These are phyloP conservation scores for Ectemnius continuus DNA, from an alignment of 2,888 invertebrate genomes.

Conservation along the genomic window DNA sequence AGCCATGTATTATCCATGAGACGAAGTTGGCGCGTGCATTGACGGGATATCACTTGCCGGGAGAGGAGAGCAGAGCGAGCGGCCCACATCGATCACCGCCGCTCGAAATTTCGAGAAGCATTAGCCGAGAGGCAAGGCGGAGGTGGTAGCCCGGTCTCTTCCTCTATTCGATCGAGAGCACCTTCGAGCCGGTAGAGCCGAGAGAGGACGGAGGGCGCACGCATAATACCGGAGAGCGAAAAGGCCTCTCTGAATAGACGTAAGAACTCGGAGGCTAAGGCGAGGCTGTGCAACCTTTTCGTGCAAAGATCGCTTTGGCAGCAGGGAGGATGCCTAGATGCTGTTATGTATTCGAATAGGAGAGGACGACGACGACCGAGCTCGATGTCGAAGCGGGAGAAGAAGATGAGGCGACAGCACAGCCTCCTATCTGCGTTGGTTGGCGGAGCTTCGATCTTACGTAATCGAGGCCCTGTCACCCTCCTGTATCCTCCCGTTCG, in stretches of 20 bases:
- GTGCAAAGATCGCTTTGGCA: constrained; percentile 46
- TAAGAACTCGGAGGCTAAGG: not conserved
- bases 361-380: constrained; percentile 22
- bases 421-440: constrained; percentile 14
- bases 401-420: not conserved
- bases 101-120: no score
- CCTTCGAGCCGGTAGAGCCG: not conserved
- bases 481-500: not conserved
- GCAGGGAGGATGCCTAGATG: constrained; percentile 9
- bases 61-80: no score
- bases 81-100: no score
- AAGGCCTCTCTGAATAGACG: constrained; percentile 3
- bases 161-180: no score
- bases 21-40: no score
- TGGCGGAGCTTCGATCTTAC: constrained; percentile 43
- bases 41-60: no score
- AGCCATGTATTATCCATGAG: no score
- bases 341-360: constrained; percentile 21
- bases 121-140: no score
- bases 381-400: not conserved
- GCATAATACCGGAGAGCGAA: not conserved
- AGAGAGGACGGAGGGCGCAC: not conserved
- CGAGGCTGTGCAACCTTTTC: constrained; percentile 27
- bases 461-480: constrained; percentile 40
- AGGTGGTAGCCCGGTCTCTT: no score